phyloP scores from a whole-genome alignment of 2,888 invertebrate species.

The Argyra leucocephala region DNA sequence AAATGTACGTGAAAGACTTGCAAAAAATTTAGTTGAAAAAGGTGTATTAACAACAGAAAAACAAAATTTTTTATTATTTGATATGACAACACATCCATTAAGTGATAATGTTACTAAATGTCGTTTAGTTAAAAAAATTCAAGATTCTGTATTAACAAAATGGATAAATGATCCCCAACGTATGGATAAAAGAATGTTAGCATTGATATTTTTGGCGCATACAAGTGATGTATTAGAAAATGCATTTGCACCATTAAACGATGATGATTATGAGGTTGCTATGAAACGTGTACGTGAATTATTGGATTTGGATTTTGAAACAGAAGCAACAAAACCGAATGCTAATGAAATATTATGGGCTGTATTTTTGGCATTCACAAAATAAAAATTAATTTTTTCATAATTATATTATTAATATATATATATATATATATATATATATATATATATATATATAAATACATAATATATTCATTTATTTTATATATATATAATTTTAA shows the following conservation, averaged over 20 bases:
- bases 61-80: conserved; percentile 97
- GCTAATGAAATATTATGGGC: conserved; percentile 96
- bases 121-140: conserved; percentile 95
- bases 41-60: conserved; percentile 98
- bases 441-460: too few species aligned
- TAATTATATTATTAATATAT: too few species aligned
- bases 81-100: conserved; percentile 99
- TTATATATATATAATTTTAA: too few species aligned
- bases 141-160: conserved; percentile 90
- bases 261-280: conserved; percentile 95
- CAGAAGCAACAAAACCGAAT: conserved; percentile 84
- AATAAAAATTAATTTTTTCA: conserved; percentile 52
- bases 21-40: conserved; percentile 98
- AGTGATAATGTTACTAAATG: conserved; percentile 92
- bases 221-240: conserved; percentile 98
- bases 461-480: too few species aligned
- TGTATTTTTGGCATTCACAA: conserved; percentile 95
- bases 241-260: conserved; percentile 93
- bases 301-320: conserved; percentile 93
- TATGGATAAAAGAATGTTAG: conserved; percentile 90
- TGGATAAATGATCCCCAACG: conserved; percentile 97
- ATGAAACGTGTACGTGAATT: conserved; percentile 94
- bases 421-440: too few species aligned
- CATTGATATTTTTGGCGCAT: conserved; percentile 90
- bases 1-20: conserved; percentile 96